Conservation (phyloP, 1,140 invertebrate genomes). For the Arctopsyche grandis region DNA sequence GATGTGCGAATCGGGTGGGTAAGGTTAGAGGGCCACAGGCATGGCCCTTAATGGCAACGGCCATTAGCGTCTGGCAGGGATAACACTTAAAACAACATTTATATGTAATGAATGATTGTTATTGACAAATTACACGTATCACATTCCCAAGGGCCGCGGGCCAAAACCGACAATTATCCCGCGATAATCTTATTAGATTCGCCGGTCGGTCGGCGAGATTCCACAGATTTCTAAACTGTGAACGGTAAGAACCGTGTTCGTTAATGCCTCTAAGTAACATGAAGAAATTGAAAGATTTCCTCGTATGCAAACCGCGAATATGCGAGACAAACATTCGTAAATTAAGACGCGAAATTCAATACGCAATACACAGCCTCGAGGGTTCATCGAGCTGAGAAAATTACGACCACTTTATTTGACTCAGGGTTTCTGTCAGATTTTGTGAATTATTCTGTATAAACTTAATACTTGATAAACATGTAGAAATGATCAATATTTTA, state of each 20-base stretch:
- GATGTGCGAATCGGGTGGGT: background rate
- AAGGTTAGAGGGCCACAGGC: conserved; percentile 43
- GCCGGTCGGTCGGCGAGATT: conserved; percentile 4
- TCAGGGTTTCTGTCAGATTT: too few relatives aligned
- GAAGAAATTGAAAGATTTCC: too few relatives aligned
- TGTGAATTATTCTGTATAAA: too few relatives aligned
- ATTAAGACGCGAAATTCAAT: conserved; percentile 14
- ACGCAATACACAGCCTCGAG: background rate
- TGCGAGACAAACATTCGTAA: conserved; percentile 3
- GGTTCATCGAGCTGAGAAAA: background rate
- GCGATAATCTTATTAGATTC: conserved; percentile 52
- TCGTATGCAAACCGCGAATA: background rate
- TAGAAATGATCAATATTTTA: too few relatives aligned
- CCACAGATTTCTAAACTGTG: background rate
- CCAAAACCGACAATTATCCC: conserved; percentile 45
- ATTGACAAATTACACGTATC: conserved; percentile 54
- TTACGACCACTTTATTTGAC: background rate
- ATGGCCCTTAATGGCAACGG: conserved; percentile 46
- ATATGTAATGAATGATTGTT: conserved; percentile 54
- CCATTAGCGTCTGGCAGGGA: conserved; percentile 47
- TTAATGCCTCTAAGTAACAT: background rate
- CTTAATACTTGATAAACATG: too few relatives aligned
- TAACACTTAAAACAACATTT: conserved; percentile 55
- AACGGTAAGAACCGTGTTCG: background rate
- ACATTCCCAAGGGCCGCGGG: conserved; percentile 10